phyloP scores from a whole-genome alignment of 2,113 vertebrate species.

The Tachycineta bicolor region DNA sequence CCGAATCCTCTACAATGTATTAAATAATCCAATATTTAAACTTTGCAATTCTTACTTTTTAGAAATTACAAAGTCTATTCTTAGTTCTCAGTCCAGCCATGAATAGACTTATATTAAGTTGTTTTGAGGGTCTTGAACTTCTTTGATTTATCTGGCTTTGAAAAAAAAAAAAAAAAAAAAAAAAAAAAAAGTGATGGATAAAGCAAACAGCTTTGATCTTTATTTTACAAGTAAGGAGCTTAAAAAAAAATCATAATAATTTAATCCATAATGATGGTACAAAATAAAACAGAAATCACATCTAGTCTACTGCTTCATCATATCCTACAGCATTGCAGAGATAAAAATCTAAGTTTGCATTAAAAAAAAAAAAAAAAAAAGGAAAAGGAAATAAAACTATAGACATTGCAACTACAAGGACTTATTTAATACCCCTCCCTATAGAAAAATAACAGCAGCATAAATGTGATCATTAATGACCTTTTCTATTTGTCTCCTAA shows the following conservation, averaged over 20 bases:
- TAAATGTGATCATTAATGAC: not conserved
- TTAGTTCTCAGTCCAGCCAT: not conserved
- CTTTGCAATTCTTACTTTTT: not conserved
- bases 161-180: not conserved
- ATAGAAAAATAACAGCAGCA: not conserved
- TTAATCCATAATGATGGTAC: conserved; percentile 54
- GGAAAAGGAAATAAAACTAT: not conserved
- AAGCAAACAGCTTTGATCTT: conserved; percentile 55
- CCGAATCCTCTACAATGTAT: not conserved
- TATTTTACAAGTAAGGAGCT: conserved; percentile 62
- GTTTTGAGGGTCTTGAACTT: conserved; percentile 2
- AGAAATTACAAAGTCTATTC: not conserved
- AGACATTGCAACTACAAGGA: not conserved
- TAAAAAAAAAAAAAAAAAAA: not conserved
- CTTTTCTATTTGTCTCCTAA: not conserved
- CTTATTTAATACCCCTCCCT: not conserved
- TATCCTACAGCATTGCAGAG: not conserved
- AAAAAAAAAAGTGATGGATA: not conserved
- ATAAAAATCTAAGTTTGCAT: not conserved
- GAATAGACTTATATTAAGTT: not conserved
- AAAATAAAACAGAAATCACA: conserved; percentile 4
- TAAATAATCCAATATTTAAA: not conserved
- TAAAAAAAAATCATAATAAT: conserved; percentile 37
- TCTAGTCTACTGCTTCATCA: not conserved
- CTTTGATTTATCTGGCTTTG: conserved; percentile 24